Percentiles rank a stretch among this genome's conserved stretches.
phyloP scores from a whole-genome alignment of 1,140 invertebrate species.

The Drosophila athabasca region DNA sequence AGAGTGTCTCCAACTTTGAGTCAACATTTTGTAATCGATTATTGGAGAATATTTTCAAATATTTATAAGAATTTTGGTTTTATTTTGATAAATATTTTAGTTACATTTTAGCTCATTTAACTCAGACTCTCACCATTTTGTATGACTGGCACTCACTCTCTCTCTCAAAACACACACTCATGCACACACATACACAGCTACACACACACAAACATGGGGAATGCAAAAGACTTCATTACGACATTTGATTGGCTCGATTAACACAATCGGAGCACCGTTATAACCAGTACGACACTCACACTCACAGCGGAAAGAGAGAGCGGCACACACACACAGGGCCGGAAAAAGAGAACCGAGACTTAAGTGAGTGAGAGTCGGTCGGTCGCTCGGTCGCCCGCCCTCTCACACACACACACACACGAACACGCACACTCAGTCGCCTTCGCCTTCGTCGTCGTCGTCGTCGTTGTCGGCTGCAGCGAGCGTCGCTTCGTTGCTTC shows the following conservation, averaged over 20 bases:
- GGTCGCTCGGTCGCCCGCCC: not conserved
- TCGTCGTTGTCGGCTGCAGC: no score
- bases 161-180: slow-evolving; percentile 23
- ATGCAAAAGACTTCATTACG: slow-evolving; percentile 51
- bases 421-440: not conserved
- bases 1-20: no score
- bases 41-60: no score
- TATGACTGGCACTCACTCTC: slow-evolving; percentile 14
- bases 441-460: slow-evolving; percentile 14
- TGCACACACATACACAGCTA: not conserved
- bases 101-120: not conserved
- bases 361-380: no score
- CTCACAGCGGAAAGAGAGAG: slow-evolving; percentile 19
- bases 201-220: not conserved
- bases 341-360: not conserved
- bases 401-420: slow-evolving; percentile 5
- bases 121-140: slow-evolving; percentile 67
- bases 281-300: slow-evolving; percentile 68
- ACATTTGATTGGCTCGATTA: slow-evolving; percentile 83
- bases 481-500: slow-evolving; percentile 38
- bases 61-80: not conserved
- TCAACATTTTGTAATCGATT: no score
- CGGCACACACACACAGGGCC: slow-evolving; percentile 3
- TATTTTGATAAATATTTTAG: not conserved
- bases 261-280: slow-evolving; percentile 83